phyloP scores from a whole-genome alignment of 2,113 vertebrate genomes.

The Oxyruncus cristatus region DNA sequence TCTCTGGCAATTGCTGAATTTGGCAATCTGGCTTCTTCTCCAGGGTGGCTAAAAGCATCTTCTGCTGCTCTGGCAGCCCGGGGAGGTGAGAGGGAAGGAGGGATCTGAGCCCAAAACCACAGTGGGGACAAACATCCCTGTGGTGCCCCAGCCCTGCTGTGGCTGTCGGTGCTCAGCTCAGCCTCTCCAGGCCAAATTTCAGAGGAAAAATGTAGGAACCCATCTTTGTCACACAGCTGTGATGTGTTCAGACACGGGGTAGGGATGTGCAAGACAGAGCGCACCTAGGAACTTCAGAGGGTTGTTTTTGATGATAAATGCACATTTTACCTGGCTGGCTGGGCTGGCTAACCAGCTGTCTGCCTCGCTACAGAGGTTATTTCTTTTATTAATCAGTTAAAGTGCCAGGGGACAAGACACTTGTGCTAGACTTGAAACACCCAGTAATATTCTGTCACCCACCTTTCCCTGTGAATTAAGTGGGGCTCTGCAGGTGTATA shows the following conservation, averaged over 20 bases:
- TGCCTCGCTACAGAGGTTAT: not conserved
- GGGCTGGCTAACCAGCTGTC: not conserved
- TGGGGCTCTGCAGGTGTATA: conserved; percentile 10
- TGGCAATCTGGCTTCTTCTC: not conserved
- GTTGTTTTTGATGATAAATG: not conserved
- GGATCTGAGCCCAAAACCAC: not conserved
- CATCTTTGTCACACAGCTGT: not conserved
- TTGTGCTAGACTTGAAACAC: not conserved
- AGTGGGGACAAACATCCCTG: not conserved
- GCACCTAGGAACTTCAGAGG: not conserved
- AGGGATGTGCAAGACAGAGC: not conserved
- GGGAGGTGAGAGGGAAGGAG: not conserved
- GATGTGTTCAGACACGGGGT: rapidly evolving
- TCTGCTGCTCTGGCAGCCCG: rapidly evolving
- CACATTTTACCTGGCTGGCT: not conserved
- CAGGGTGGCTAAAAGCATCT: not conserved
- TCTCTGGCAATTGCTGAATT: not conserved
- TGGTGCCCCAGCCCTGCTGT: not conserved
- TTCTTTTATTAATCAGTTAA: not conserved
- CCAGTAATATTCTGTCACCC: not conserved
- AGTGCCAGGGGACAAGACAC: not conserved
- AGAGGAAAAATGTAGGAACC: not conserved
- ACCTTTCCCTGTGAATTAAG: not conserved
- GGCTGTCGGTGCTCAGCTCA: rapidly evolving
- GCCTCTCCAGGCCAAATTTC: not conserved